Conservation (phyloP, 1,140 invertebrate species). For the Papilio xuthus region DNA sequence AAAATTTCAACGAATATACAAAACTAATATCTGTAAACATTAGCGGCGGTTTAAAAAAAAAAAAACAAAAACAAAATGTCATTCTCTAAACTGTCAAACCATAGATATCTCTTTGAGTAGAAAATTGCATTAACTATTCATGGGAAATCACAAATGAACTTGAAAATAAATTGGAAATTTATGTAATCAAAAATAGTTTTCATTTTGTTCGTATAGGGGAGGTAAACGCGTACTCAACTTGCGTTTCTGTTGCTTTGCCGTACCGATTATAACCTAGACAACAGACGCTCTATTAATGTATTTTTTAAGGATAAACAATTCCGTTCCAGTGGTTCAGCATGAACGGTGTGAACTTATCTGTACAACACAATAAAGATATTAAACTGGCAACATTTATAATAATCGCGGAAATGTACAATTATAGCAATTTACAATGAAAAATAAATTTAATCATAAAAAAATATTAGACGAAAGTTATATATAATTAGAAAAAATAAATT, state of each 20-base stretch:
- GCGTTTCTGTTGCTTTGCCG: not conserved
- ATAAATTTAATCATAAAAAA: too few relatives aligned
- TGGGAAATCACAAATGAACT: not conserved
- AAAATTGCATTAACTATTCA: not conserved
- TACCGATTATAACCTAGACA: slow-evolving; percentile 38
- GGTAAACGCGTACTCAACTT: not conserved
- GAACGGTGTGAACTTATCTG: slow-evolving; percentile 60
- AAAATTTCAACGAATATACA: not conserved
- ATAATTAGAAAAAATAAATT: too few relatives aligned
- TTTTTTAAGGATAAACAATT: slow-evolving; percentile 59
- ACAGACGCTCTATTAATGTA: slow-evolving; percentile 50
- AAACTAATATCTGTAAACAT: not conserved
- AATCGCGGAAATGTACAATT: slow-evolving; percentile 28
- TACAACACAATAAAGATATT: slow-evolving; percentile 33
- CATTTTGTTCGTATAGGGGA: slow-evolving; percentile 19
- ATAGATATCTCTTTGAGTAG: slow-evolving; percentile 34
- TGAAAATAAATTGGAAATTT: not conserved
- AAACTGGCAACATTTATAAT: slow-evolving; percentile 13
- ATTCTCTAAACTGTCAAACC: slow-evolving; percentile 8
- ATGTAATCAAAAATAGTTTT: slow-evolving; percentile 26
- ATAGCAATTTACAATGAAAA: not conserved
- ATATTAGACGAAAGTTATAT: too few relatives aligned
- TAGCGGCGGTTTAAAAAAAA: not conserved
- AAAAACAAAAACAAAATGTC: slow-evolving; percentile 13
- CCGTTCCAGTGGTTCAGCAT: slow-evolving; percentile 62